A percentile compares a stretch with the other conserved stretches of the same genome.
Conservation (phyloP, 2,797 vertebrate species). For the Epinephelus awoara region DNA sequence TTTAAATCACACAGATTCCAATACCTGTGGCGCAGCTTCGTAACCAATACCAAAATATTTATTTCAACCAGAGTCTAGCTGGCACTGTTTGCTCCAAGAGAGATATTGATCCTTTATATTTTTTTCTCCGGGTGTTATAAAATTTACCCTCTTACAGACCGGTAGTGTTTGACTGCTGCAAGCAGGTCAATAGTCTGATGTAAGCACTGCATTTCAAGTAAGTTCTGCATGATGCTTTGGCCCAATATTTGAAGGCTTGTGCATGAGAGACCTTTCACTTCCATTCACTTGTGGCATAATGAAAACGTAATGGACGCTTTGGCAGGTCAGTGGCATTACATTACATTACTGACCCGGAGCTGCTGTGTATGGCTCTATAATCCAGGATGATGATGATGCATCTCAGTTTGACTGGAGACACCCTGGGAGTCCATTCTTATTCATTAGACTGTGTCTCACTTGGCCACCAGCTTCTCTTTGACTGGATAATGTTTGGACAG, state of each 20-base stretch:
- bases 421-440: constrained; percentile 46
- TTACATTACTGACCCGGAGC: constrained; percentile 44
- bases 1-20: too few species aligned
- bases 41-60: neutral
- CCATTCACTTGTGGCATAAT: constrained; percentile 60
- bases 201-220: constrained; percentile 50
- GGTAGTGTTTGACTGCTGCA: constrained; percentile 20
- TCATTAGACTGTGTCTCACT: constrained; percentile 58
- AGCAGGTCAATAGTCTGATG: constrained; percentile 49
- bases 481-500: constrained; percentile 61
- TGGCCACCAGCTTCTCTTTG: constrained; percentile 37
- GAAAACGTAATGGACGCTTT: constrained; percentile 73
- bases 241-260: constrained; percentile 52
- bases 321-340: constrained; percentile 47
- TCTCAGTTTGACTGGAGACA: constrained; percentile 37
- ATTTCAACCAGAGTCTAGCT: neutral
- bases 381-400: constrained; percentile 30
- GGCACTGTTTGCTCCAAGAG: constrained; percentile 6
- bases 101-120: constrained; percentile 45
- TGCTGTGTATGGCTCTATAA: constrained; percentile 43
- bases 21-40: too few species aligned
- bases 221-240: constrained; percentile 20
- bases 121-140: constrained; percentile 35
- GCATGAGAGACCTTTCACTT: constrained; percentile 39
- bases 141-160: constrained; percentile 34